Conservation (phyloP, 2,888 invertebrate species). For the Xanthia icteritia region DNA sequence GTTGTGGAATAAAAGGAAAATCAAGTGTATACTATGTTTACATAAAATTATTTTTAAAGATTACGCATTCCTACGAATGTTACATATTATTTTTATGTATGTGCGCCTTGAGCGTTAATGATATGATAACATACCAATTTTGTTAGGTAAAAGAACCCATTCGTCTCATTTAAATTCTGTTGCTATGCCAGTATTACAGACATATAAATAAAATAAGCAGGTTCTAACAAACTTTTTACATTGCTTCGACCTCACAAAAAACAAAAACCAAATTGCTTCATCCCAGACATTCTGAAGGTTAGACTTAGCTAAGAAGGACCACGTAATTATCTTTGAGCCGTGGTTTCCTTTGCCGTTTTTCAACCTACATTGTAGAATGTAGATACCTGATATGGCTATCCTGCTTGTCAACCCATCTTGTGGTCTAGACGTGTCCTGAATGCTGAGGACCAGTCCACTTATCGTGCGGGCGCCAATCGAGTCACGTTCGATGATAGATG, state of each 20-base stretch:
- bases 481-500: conserved; percentile 77
- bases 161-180: conserved; percentile 56
- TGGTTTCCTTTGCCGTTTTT: conserved; percentile 44
- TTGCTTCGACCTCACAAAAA: not conserved
- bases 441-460: conserved; percentile 67
- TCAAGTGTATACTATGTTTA: conserved; percentile 4
- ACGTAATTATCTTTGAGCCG: conserved; percentile 35
- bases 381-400: conserved; percentile 75
- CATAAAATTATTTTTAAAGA: conserved; percentile 28
- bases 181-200: conserved; percentile 6
- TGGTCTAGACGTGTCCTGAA: conserved; percentile 78
- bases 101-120: conserved; percentile 32
- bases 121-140: conserved; percentile 50
- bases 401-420: conserved; percentile 74
- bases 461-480: conserved; percentile 65
- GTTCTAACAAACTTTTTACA: conserved; percentile 43
- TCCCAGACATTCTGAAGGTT: conserved; percentile 45
- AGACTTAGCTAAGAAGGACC: conserved; percentile 42
- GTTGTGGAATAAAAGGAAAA: conserved; percentile 26
- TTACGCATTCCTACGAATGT: conserved; percentile 5
- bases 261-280: conserved; percentile 30
- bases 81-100: conserved; percentile 5
- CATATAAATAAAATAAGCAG: conserved; percentile 51
- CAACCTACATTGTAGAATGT: conserved; percentile 39
- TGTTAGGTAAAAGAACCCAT: conserved; percentile 47